Conservation (phyloP, 30 jellyfish, hydroid and myxozoan species). For the Nemopilema nomurai region DNA sequence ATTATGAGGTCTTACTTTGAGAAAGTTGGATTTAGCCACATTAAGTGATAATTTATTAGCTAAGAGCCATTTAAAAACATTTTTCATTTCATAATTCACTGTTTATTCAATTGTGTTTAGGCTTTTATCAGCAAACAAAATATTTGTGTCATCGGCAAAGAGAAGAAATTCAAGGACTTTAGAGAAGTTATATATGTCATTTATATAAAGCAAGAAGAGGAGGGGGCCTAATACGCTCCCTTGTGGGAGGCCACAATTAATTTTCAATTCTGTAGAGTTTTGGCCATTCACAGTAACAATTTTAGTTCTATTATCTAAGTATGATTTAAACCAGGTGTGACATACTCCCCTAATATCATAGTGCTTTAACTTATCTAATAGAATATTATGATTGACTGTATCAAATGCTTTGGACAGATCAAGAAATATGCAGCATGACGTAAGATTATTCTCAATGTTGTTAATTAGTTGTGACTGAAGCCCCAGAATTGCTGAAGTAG, state of each 20-base stretch:
- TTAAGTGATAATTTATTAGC: too few relatives aligned
- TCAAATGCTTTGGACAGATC: constrained; percentile 36
- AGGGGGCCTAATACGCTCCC: too few relatives aligned
- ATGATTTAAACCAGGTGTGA: constrained; percentile 16
- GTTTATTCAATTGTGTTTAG: too few relatives aligned
- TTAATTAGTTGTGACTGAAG: constrained; percentile 12
- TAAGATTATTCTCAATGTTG: not conserved
- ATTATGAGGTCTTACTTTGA: not conserved
- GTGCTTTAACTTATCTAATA: constrained; percentile 9
- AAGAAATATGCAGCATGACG: constrained; percentile 26
- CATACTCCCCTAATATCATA: constrained; percentile 25
- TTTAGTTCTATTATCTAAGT: too few relatives aligned
- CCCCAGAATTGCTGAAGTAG: constrained; percentile 11
- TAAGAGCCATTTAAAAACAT: too few relatives aligned
- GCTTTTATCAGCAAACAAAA: not conserved
- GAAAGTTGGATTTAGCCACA: constrained; percentile 1
- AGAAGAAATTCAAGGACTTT: not conserved
- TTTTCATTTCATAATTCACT: too few relatives aligned
- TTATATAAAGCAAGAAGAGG: too few relatives aligned
- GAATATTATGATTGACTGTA: too few relatives aligned
- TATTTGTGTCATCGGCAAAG: not conserved
- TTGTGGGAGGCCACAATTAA: too few relatives aligned
- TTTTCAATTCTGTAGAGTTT: too few relatives aligned
- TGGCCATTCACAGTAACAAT: too few relatives aligned
- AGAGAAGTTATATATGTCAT: too few relatives aligned